phyloP scores from a whole-genome alignment of 2,888 invertebrate genomes.

The Chalcis sispes region DNA sequence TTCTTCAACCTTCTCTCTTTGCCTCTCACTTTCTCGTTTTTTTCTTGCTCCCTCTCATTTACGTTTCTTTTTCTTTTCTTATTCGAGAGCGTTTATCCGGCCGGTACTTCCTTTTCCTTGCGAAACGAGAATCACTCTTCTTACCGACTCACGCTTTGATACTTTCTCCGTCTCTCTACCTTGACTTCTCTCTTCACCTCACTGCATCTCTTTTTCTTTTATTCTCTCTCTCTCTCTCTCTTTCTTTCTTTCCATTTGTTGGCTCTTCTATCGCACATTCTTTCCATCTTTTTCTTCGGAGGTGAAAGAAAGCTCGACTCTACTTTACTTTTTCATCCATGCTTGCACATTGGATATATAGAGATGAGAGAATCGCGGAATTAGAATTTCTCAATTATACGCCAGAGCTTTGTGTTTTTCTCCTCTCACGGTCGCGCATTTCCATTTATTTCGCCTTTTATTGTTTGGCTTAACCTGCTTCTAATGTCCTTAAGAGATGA shows the following conservation, averaged over 20 bases:
- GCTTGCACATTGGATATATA: background rate
- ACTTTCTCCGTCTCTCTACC: too few relatives aligned
- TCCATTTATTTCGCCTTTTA: conserved; percentile 26
- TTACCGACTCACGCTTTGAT: conserved; percentile 6
- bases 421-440: background rate
- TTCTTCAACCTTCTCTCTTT: too few relatives aligned
- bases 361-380: background rate
- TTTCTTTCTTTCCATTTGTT: background rate
- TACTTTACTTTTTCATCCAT: background rate
- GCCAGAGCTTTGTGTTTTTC: conserved; percentile 17
- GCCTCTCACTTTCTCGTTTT: too few relatives aligned
- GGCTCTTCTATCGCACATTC: background rate
- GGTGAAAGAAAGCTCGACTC: background rate
- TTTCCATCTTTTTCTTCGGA: background rate
- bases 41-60: background rate
- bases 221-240: background rate
- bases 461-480: conserved; percentile 26
- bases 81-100: conserved; percentile 26
- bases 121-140: conserved; percentile 17
- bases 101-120: background rate
- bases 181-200: background rate
- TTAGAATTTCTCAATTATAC: conserved; percentile 34
- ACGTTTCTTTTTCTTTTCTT: background rate
- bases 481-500: conserved; percentile 18
- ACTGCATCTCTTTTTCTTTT: background rate